Conservation (phyloP, 2,113 vertebrate genomes). For the Anoura caudifer region DNA sequence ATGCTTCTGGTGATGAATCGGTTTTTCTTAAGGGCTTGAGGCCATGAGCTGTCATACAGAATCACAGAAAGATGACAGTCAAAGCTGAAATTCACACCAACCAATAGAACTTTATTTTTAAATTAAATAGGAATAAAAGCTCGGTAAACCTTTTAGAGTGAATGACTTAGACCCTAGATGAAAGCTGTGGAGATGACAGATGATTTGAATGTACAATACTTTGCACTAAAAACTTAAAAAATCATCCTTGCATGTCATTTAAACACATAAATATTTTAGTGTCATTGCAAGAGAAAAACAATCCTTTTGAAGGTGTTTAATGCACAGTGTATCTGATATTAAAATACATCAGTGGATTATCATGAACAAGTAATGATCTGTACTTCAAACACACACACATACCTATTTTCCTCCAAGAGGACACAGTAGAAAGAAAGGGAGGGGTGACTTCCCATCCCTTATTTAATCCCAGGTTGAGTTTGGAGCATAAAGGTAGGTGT, state of each 20-base stretch:
- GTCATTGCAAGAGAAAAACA: neutral
- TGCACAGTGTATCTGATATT: neutral
- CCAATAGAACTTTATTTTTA: conserved; percentile 17
- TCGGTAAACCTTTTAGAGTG: neutral
- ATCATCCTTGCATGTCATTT: neutral
- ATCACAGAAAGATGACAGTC: conserved; percentile 28
- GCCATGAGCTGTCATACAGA: neutral
- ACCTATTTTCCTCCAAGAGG: neutral
- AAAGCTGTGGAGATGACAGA: neutral
- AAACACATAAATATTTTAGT: conserved; percentile 9
- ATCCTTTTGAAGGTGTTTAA: neutral
- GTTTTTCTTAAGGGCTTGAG: neutral
- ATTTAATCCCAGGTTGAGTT: neutral
- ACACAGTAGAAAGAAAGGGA: neutral
- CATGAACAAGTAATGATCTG: neutral
- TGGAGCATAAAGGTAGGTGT: neutral
- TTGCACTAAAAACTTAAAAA: neutral
- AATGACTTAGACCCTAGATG: neutral
- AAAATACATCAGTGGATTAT: neutral
- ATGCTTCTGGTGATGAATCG: neutral
- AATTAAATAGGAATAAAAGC: neutral
- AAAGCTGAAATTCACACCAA: conserved; percentile 17
- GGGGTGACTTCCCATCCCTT: neutral
- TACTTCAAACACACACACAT: neutral
- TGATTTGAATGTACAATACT: conserved; percentile 5